These are phyloP conservation scores for Oostethus manadensis DNA, from an alignment of 2,113 vertebrate genomes.

Conservation along the genomic window DNA sequence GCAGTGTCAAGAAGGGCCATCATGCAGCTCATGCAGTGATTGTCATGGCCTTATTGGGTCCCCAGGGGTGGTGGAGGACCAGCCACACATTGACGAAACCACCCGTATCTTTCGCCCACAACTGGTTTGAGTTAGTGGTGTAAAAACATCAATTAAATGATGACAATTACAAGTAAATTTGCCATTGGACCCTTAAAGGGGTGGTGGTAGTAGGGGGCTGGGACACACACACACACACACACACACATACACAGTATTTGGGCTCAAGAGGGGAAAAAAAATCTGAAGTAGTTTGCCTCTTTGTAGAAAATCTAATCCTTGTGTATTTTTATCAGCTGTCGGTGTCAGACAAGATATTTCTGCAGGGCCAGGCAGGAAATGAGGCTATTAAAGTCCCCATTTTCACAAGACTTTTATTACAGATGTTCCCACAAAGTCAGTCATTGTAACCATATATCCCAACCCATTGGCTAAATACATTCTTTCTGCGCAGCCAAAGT, in stretches of 20 bases:
- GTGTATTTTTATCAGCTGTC: constrained; percentile 87
- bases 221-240: constrained; percentile 23
- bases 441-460: constrained; percentile 87
- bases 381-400: constrained; percentile 92
- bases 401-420: constrained; percentile 75
- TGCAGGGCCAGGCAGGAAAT: constrained; percentile 86
- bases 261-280: constrained; percentile 53
- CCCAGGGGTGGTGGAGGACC: constrained; percentile 30
- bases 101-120: constrained; percentile 48
- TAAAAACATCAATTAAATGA: constrained; percentile 71
- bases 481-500: constrained; percentile 59
- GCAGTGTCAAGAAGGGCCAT: constrained; percentile 23
- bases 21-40: constrained; percentile 20
- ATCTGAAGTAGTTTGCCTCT: constrained; percentile 78
- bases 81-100: constrained; percentile 26
- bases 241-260: constrained; percentile 36
- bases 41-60: constrained; percentile 34
- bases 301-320: constrained; percentile 79
- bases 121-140: constrained; percentile 53
- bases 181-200: constrained; percentile 58
- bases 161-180: constrained; percentile 64
- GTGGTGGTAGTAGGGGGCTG: constrained; percentile 32
- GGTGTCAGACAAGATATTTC: constrained; percentile 79
- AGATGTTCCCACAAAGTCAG: constrained; percentile 88
- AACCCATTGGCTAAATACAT: constrained; percentile 78